Conservation (phyloP, 2,113 vertebrate genomes). For the Bostrychus sinensis region DNA sequence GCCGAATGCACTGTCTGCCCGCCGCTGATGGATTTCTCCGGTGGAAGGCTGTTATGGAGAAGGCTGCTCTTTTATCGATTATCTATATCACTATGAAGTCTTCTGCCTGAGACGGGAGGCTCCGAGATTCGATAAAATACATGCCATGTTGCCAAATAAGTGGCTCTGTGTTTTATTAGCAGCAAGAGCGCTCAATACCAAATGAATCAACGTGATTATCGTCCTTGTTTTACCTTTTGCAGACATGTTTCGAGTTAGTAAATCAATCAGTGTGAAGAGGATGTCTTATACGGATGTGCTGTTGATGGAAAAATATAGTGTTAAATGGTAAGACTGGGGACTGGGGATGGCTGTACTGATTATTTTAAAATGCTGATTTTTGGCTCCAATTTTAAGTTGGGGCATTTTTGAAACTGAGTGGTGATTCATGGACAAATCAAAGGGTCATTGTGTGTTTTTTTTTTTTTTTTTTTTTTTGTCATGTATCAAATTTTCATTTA, state of each 20-base stretch:
- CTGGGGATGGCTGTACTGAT: no score
- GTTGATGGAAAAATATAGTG: no score
- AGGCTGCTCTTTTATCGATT: constrained; percentile 57
- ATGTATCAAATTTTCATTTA: no score
- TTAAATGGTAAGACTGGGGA: no score
- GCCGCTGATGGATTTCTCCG: constrained; percentile 51
- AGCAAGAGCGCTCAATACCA: not conserved
- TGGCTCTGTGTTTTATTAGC: not conserved
- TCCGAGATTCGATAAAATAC: constrained; percentile 17
- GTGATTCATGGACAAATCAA: no score
- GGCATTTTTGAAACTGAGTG: no score
- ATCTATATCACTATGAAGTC: constrained; percentile 40
- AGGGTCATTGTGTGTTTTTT: no score
- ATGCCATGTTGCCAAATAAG: constrained; percentile 8
- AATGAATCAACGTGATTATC: not conserved
- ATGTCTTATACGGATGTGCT: no score
- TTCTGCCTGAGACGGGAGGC: constrained; percentile 10
- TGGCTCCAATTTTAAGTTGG: no score
- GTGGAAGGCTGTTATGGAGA: constrained; percentile 34
- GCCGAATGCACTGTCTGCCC: constrained; percentile 15
- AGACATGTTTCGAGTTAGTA: not conserved
- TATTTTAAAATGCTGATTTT: no score
- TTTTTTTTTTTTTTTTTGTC: no score
- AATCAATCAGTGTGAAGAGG: not conserved
- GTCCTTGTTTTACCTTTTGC: not conserved